Evolutionary conservation across 2,113 vertebrate species (phyloP).

Genomic region (Larimichthys polyactis): DNA sequence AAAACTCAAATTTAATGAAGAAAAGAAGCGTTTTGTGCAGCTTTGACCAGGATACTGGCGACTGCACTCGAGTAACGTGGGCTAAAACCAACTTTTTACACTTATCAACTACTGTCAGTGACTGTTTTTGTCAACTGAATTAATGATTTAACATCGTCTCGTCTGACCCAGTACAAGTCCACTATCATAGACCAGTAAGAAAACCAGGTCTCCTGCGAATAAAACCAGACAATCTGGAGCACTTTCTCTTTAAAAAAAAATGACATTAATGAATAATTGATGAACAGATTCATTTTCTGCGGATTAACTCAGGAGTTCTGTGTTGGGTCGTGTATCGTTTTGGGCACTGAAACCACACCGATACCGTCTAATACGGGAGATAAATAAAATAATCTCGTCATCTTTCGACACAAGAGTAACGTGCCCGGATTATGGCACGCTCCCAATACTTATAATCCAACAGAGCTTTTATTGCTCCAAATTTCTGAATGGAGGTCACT

Average conservation of each 20-base stretch:
- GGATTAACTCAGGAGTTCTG: neutral
- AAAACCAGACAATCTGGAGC: neutral
- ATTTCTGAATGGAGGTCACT: conserved; percentile 16
- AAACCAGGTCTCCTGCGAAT: neutral
- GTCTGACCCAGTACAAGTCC: neutral
- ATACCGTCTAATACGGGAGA: neutral
- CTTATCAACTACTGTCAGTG: too few relatives aligned
- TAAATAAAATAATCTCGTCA: neutral
- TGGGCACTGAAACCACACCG: too few relatives aligned
- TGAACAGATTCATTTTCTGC: conserved; percentile 1
- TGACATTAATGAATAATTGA: neutral
- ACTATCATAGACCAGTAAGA: neutral
- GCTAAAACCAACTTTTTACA: too few relatives aligned
- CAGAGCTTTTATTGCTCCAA: conserved; percentile 39
- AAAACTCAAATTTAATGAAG: neutral
- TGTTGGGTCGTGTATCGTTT: neutral
- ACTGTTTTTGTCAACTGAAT: too few relatives aligned
- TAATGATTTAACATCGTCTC: too few relatives aligned
- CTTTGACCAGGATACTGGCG: neutral
- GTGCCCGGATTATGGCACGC: conserved; percentile 43
- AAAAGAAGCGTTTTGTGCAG: neutral
- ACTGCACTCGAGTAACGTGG: neutral
- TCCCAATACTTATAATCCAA: conserved; percentile 53
- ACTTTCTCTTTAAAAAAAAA: neutral
- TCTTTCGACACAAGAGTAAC: conserved; percentile 36